phyloP scores from a whole-genome alignment of 2,888 invertebrate genomes.

The Labia minor region DNA sequence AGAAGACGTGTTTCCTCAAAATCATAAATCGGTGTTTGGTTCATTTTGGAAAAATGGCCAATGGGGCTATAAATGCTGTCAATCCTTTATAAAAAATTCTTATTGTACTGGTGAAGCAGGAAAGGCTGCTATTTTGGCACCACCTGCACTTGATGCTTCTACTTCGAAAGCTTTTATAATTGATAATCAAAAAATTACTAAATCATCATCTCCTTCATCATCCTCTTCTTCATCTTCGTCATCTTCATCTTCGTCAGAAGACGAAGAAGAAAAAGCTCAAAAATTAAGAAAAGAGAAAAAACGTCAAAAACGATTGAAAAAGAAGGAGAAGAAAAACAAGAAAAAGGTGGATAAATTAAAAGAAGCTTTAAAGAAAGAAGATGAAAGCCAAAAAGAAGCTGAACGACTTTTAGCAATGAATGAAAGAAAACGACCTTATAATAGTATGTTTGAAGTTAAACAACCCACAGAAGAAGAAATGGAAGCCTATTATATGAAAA shows the following conservation, averaged over 20 bases:
- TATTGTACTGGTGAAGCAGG: conserved; percentile 77
- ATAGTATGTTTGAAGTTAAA: conserved; percentile 75
- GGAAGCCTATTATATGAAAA: conserved; percentile 85
- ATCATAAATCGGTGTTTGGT: conserved; percentile 93
- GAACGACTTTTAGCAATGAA: conserved; percentile 58
- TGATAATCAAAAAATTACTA: conserved; percentile 19
- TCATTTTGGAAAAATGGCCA: conserved; percentile 85
- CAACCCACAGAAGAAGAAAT: conserved; percentile 85
- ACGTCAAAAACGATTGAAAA: conserved; percentile 28
- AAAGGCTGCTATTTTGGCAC: conserved; percentile 24
- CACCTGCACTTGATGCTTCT: conserved; percentile 14
- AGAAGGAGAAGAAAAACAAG: conserved; percentile 30
- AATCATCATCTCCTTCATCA: conserved; percentile 19
- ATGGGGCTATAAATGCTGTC: conserved; percentile 97
- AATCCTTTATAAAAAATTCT: conserved; percentile 78
- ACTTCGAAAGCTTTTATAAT: neutral
- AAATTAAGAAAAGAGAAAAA: conserved; percentile 30
- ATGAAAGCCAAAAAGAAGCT: conserved; percentile 47
- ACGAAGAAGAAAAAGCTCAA: conserved; percentile 37
- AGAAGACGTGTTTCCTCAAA: conserved; percentile 84
- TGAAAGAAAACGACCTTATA: conserved; percentile 86
- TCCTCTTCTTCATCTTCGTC: conserved; percentile 26
- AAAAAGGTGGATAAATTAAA: conserved; percentile 30
- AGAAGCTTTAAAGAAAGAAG: conserved; percentile 56
- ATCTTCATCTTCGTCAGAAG: conserved; percentile 29